Evolutionary conservation across 2,888 invertebrate genomes (phyloP).

Genomic region (Oxycera nigricornis): DNA sequence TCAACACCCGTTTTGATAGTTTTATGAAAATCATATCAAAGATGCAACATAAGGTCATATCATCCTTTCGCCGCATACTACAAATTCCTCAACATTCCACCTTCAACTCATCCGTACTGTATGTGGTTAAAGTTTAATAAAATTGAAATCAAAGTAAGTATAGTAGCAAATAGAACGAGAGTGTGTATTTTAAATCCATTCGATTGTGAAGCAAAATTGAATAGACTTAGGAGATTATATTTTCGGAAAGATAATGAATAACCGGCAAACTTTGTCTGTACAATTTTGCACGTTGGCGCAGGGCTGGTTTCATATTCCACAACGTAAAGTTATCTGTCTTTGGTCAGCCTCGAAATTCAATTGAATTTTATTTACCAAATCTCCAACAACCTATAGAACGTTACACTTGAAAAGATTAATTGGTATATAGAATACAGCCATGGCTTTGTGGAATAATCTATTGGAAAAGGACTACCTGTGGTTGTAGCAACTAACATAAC

Average conservation of each 20-base stretch:
- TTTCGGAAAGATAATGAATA: constrained; percentile 23
- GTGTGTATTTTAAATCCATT: constrained; percentile 21
- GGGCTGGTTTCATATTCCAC: background rate
- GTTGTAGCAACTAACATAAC: too few relatives aligned
- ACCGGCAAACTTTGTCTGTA: background rate
- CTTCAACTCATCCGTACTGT: background rate
- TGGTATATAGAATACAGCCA: too few relatives aligned
- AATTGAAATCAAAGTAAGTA: constrained; percentile 20
- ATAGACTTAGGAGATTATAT: constrained; percentile 26
- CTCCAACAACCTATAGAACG: background rate
- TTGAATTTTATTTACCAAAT: constrained; percentile 9
- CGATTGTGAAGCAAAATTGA: constrained; percentile 23
- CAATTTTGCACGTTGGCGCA: too few relatives aligned
- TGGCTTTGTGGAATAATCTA: too few relatives aligned
- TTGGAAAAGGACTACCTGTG: too few relatives aligned
- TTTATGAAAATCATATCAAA: too few relatives aligned
- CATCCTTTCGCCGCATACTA: background rate
- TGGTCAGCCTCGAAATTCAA: background rate
- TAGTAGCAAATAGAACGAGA: background rate
- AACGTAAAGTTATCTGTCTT: constrained; percentile 7
- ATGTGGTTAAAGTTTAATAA: constrained; percentile 28
- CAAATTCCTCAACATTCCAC: background rate
- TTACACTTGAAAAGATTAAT: background rate
- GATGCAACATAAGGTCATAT: background rate
- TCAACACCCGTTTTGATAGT: too few relatives aligned